These are phyloP conservation scores for Anser cygnoides DNA, from an alignment of 2,113 vertebrate genomes.

Conservation along the genomic window DNA sequence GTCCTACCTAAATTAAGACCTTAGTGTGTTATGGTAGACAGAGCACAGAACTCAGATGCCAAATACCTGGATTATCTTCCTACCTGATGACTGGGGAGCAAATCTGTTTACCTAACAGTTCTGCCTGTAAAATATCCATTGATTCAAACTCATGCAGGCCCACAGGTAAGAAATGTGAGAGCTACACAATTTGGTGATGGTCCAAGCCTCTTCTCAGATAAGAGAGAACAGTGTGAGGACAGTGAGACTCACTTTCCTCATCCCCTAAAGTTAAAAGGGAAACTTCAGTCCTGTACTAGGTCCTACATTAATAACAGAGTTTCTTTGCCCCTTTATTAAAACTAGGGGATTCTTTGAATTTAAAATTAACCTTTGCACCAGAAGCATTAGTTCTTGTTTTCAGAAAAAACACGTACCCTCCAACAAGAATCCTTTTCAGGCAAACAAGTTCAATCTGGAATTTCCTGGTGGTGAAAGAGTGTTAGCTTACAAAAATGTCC, in stretches of 20 bases:
- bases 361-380: constrained; percentile 54
- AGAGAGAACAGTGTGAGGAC: not conserved
- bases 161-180: not conserved
- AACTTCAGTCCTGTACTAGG: not conserved
- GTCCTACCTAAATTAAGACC: not conserved
- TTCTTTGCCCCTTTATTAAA: constrained; percentile 1
- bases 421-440: constrained; percentile 61
- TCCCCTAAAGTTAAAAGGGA: not conserved
- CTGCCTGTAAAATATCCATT: not conserved
- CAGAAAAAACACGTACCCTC: not conserved
- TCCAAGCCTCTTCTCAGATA: not conserved
- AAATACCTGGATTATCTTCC: not conserved
- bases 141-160: not conserved
- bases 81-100: not conserved
- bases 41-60: not conserved
- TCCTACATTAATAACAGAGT: not conserved
- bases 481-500: constrained; percentile 49
- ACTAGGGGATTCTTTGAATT: constrained; percentile 16
- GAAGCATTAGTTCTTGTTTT: constrained; percentile 51
- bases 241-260: not conserved
- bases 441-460: constrained; percentile 52
- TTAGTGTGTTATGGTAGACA: not conserved
- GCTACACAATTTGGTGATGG: not conserved
- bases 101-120: not conserved
- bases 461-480: constrained; percentile 43